Conservation (phyloP, 53 echinoderm and acorn worm genomes). For the Holothuria leucospilota region DNA sequence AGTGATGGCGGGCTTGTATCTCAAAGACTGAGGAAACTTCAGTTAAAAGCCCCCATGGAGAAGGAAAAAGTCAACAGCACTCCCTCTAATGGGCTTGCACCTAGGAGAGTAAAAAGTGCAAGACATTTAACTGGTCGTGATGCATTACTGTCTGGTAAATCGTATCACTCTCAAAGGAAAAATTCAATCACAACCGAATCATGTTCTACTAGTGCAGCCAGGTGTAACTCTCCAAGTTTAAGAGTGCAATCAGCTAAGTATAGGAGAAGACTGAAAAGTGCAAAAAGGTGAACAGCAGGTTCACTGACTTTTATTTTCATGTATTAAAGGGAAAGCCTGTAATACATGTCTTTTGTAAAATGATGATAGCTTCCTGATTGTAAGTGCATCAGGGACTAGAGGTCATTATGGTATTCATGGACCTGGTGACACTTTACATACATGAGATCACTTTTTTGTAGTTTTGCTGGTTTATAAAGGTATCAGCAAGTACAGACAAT, state of each 20-base stretch:
- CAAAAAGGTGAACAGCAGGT: neutral
- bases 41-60: slow-evolving; percentile 58
- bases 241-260: slow-evolving; percentile 49
- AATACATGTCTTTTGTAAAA: too few species aligned
- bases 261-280: slow-evolving; percentile 44
- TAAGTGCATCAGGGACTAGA: too few species aligned
- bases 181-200: slow-evolving; percentile 84
- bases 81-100: slow-evolving; percentile 29
- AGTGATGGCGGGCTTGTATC: slow-evolving; percentile 67
- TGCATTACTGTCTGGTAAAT: slow-evolving; percentile 82
- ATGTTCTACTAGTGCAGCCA: slow-evolving; percentile 77
- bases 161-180: slow-evolving; percentile 86
- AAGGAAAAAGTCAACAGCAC: slow-evolving; percentile 33
- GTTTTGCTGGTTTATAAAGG: too few species aligned
- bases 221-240: slow-evolving; percentile 29
- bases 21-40: slow-evolving; percentile 63
- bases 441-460: too few species aligned
- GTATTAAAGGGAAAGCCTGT: too few species aligned
- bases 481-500: too few species aligned
- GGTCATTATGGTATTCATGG: too few species aligned
- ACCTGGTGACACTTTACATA: too few species aligned
- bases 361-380: too few species aligned
- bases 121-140: slow-evolving; percentile 71
- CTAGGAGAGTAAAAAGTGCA: slow-evolving; percentile 51
- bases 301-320: too few species aligned